Evolutionary conservation across 2,888 invertebrate genomes (phyloP).

Genomic region (Cylindroiulus punctatus): DNA sequence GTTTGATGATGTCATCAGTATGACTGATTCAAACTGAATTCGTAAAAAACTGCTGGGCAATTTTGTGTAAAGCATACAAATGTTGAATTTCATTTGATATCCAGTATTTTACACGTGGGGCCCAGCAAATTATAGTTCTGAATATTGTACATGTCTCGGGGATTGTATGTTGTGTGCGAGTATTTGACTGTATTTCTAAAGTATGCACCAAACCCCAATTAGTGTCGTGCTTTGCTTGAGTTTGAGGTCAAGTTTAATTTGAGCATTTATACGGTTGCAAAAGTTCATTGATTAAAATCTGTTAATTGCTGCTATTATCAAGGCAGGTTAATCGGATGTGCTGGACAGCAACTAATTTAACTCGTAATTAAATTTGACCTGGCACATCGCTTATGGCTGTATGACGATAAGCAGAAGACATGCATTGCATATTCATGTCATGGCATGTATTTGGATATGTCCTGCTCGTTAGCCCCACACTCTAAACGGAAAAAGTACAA

Average conservation of each 20-base stretch:
- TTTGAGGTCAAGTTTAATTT: constrained; percentile 1
- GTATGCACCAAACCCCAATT: background rate
- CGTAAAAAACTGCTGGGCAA: too few species aligned
- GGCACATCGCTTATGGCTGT: background rate
- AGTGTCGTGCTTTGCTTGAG: background rate
- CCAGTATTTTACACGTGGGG: too few species aligned
- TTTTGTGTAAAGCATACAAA: too few species aligned
- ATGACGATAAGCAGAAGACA: background rate
- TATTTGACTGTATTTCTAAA: background rate
- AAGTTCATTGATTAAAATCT: background rate
- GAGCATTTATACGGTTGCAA: background rate
- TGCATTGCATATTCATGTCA: too few species aligned
- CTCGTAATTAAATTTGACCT: background rate
- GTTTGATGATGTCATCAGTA: background rate
- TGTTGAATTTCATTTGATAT: too few species aligned
- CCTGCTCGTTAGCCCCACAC: too few species aligned
- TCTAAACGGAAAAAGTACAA: too few species aligned
- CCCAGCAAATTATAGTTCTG: too few species aligned
- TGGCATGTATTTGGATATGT: too few species aligned
- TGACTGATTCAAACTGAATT: too few species aligned
- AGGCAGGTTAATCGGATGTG: background rate
- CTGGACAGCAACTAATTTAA: background rate
- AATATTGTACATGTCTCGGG: too few species aligned
- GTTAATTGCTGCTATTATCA: background rate
- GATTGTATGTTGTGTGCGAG: too few species aligned